Base-by-base conservation (phyloP, 2,888 invertebrate species). In the Spatulosminthurus flaviceps region DNA sequence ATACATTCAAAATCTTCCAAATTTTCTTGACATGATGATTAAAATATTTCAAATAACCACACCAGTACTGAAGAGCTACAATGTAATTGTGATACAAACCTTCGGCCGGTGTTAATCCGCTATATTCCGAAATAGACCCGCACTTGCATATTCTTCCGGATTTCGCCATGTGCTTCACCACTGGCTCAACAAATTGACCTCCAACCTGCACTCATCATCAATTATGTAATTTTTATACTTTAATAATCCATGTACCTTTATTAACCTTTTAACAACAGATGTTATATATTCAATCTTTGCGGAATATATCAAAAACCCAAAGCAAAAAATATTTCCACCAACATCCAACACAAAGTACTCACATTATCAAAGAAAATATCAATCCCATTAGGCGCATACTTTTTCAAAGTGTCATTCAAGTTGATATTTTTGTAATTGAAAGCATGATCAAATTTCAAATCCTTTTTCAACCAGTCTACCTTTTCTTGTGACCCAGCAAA, bases 351-450 rank as follows among this genome's bases (percentile, higher is more conserved):
- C n/a, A n/a, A n/a, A n/a, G n/a, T 22, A 26, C 72, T 87, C 88
- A 93, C 93, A 87, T 93, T 94, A 86, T 94, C 94, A 86, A 93
- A 94, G 86, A 92, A 93, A 86, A 92, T 92, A 86, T 94, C 93
- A 0, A 93, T 88, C 4, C 93, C 93, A 16, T 92, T 88, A 0
- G 93, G 92, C 11, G 92, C 92, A 73, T 87, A 88, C 86, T 90
- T 88, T 81, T 89, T 90, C 11, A 94, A 88, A 43, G 90, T 90
- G 71, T 88, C 86, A 0, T 87, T 86, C 64, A 92, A 84, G 85
- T 91, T 86, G 0, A 88, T 88, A 0, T 89, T 91, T 87, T 93
- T 94, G 87, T 94, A 94, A 88, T 94, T 94, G 81, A 91, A 92
- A 9, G 90, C 92, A 80, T 88, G 87, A 86, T 94, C 92, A 86